Percentiles rank a stretch among this genome's conserved stretches.
Evolutionary conservation across 2,113 vertebrate species (phyloP).

Genomic region (Spea bombifrons): DNA sequence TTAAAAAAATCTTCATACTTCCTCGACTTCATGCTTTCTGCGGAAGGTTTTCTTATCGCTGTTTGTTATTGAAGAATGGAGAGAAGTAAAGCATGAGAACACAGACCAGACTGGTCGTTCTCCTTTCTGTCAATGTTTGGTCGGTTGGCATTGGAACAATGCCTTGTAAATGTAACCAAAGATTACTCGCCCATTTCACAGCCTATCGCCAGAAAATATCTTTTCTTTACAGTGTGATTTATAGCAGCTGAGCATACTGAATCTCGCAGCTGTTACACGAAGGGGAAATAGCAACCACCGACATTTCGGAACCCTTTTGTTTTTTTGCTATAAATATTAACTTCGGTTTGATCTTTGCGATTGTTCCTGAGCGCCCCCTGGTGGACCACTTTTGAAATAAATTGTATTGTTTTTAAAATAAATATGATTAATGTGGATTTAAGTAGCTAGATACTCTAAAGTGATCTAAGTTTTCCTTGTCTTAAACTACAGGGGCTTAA

Average conservation of each 20-base stretch:
- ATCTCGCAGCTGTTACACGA: constrained; percentile 31
- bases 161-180: constrained; percentile 16
- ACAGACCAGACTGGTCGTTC: constrained; percentile 14
- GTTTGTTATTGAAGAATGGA: no score
- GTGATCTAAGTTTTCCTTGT: no score
- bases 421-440: no score
- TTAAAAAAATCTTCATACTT: no score
- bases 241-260: constrained; percentile 4
- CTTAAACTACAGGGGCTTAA: no score
- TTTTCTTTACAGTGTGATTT: constrained; percentile 30
- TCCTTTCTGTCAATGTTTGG: constrained; percentile 6
- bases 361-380: constrained; percentile 21
- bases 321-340: constrained; percentile 17
- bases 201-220: constrained; percentile 22
- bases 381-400: not conserved
- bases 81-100: not conserved
- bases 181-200: not conserved
- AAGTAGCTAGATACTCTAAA: no score
- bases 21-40: no score
- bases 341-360: not conserved
- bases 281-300: constrained; percentile 12
- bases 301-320: not conserved
- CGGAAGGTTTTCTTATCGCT: no score
- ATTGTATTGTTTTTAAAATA: no score
- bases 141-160: not conserved